Percentiles rank a stretch among this genome's conserved stretches.
Conservation (phyloP, 2,113 vertebrate genomes). For the Sinocyclocheilus anophthalmus region DNA sequence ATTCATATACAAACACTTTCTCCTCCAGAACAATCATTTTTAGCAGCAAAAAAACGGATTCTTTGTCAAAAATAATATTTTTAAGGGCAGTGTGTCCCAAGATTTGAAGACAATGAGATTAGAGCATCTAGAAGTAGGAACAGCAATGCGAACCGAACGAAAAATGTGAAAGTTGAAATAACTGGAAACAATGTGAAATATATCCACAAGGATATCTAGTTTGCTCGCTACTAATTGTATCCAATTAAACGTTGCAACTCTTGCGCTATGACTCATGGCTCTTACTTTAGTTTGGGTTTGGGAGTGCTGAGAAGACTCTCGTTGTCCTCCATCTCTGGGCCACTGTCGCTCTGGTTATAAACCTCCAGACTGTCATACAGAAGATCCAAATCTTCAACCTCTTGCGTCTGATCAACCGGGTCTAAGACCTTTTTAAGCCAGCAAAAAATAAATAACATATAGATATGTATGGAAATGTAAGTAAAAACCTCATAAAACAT, state of each 20-base stretch:
- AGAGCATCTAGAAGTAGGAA: too few relatives aligned
- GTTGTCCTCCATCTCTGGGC: constrained; percentile 70
- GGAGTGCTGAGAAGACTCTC: constrained; percentile 69
- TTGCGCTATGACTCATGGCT: background rate
- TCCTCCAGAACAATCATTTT: background rate
- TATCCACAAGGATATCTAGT: background rate
- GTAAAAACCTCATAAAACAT: background rate
- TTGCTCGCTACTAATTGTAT: too few relatives aligned
- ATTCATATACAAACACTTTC: background rate
- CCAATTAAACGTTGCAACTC: too few relatives aligned
- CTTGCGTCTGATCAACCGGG: constrained; percentile 68
- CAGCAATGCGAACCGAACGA: too few relatives aligned
- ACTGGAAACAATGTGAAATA: background rate
- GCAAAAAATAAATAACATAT: background rate
- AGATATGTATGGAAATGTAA: background rate
- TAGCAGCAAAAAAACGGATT: too few relatives aligned
- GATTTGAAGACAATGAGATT: too few relatives aligned
- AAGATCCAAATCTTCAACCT: constrained; percentile 70
- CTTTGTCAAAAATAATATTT: too few relatives aligned
- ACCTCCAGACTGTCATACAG: constrained; percentile 70
- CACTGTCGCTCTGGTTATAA: constrained; percentile 71
- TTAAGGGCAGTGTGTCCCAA: too few relatives aligned
- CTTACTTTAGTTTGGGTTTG: constrained; percentile 71
- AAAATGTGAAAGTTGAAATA: too few relatives aligned
- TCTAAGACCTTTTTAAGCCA: constrained; percentile 61